Percentiles rank a stretch among this genome's conserved stretches.
Evolutionary conservation across 2,888 invertebrate genomes (phyloP).

Genomic region (Coecobrya sp.): DNA sequence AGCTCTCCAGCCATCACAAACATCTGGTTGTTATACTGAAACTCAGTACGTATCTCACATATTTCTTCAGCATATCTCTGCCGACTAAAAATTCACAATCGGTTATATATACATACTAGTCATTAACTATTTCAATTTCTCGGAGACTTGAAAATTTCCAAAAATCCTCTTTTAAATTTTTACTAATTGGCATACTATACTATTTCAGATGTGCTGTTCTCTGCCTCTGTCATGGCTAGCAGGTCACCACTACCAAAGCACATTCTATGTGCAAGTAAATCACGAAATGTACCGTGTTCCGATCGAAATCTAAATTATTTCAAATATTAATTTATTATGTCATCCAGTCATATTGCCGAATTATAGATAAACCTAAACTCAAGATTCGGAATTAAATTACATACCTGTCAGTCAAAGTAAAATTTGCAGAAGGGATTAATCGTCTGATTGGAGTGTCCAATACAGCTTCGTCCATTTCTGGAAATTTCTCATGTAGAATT

Average conservation of each 20-base stretch:
- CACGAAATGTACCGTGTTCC: too few species aligned
- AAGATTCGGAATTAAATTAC: too few species aligned
- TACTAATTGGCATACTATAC: conserved; percentile 77
- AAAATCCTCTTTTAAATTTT: too few species aligned
- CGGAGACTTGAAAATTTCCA: too few species aligned
- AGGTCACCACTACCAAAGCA: conserved; percentile 65
- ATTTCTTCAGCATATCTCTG: conserved; percentile 71
- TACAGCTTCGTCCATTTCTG: conserved; percentile 56
- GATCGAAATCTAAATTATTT: conserved; percentile 72
- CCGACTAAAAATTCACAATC: too few species aligned
- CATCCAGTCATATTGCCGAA: too few species aligned
- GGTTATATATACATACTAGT: too few species aligned
- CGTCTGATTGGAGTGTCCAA: conserved; percentile 74
- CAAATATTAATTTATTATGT: too few species aligned
- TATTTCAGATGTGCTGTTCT: conserved; percentile 66
- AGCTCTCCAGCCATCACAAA: conserved; percentile 74
- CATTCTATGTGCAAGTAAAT: conserved; percentile 80
- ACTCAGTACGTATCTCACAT: conserved; percentile 73
- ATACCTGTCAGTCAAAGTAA: conserved; percentile 77
- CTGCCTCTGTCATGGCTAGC: conserved; percentile 51
- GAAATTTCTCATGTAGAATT: conserved; percentile 76
- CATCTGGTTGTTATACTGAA: conserved; percentile 80
- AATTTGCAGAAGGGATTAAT: conserved; percentile 27
- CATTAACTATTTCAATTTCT: too few species aligned
- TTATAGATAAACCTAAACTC: too few species aligned